Conservation (phyloP, 2,797 vertebrate genomes). For the Chaunax sp. region DNA sequence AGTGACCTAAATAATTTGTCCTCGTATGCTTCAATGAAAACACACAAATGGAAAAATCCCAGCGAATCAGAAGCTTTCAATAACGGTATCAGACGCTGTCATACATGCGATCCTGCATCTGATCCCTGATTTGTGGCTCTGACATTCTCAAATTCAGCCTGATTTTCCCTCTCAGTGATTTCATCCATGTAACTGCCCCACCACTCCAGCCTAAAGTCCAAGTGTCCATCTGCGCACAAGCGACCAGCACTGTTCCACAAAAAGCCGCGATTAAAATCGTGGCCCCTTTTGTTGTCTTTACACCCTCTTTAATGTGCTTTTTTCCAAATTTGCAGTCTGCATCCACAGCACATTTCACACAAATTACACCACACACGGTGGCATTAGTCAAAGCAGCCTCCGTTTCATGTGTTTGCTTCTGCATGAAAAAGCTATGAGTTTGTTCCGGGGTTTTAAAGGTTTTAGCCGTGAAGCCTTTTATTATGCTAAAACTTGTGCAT, state of each 20-base stretch:
- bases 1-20: not conserved
- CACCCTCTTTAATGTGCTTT: constrained; percentile 27
- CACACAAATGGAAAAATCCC: not conserved
- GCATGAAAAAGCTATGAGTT: constrained; percentile 1
- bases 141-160: constrained; percentile 21
- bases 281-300: not conserved
- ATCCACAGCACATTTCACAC: constrained; percentile 15
- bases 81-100: no score
- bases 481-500: no score
- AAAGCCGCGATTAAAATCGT: constrained; percentile 19
- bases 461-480: not conserved
- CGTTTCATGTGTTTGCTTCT: not conserved
- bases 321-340: constrained; percentile 30
- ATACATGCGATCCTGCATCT: constrained; percentile 15
- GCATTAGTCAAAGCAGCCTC: constrained; percentile 14
- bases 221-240: constrained; percentile 52
- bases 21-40: not conserved
- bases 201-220: constrained; percentile 30
- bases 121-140: constrained; percentile 39
- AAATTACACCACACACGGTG: not conserved
- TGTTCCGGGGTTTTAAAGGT: not conserved
- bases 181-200: constrained; percentile 46
- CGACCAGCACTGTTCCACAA: constrained; percentile 25
- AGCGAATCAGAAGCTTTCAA: constrained; percentile 27
- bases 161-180: constrained; percentile 44